Evolutionary conservation across 2,888 invertebrate species (phyloP).

Genomic region (Pristionchus japonicus): DNA sequence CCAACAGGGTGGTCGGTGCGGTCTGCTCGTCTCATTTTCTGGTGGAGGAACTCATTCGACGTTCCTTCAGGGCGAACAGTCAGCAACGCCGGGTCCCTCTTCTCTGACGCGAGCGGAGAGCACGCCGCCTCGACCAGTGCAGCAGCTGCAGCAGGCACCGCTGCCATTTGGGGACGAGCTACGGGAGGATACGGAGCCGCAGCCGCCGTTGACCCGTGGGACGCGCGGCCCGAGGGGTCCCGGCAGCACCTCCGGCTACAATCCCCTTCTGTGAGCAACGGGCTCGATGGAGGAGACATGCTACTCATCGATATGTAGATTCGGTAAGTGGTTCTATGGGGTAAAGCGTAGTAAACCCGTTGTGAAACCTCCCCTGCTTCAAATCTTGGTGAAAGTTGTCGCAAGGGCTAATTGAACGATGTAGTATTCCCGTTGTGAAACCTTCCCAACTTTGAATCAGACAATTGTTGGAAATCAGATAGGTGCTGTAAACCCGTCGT

Average conservation of each 20-base stretch:
- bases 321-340: not conserved
- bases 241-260: constrained; percentile 27
- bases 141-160: not conserved
- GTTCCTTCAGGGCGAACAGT: constrained; percentile 36
- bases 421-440: constrained; percentile 5
- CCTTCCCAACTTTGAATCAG: no score
- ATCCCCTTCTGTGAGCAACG: constrained; percentile 43
- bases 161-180: constrained; percentile 44
- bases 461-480: no score
- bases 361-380: not conserved
- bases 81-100: constrained; percentile 43
- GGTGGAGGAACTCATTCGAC: constrained; percentile 22
- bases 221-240: not conserved
- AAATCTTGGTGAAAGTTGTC: no score
- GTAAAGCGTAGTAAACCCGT: no score
- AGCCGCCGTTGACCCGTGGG: constrained; percentile 41
- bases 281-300: not conserved
- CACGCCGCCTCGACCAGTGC: not conserved
- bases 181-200: constrained; percentile 41
- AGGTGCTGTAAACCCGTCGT: constrained; percentile 4
- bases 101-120: constrained; percentile 20
- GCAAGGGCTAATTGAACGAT: not conserved
- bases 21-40: no score
- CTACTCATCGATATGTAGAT: constrained; percentile 35
- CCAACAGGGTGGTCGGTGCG: not conserved